Evolutionary conservation across 35 echinoderm and acorn worm species (phyloP), one percentile per base, ranked within the genome.

Genomic region (Heliocidaris erythrogramma): DNA sequence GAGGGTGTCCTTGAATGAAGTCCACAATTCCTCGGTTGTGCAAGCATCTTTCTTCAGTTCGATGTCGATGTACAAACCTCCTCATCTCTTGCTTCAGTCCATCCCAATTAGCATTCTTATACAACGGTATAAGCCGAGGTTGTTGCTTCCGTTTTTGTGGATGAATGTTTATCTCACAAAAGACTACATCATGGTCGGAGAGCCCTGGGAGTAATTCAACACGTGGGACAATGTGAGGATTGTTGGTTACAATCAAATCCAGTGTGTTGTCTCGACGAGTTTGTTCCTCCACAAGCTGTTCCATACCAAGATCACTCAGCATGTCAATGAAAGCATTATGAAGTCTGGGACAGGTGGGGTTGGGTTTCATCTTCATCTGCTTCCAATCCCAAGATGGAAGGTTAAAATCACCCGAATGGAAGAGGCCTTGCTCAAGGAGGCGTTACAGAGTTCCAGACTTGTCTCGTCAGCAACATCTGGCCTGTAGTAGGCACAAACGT

Each of bases 211-310:
- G 13, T 30, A 47, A 13, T 17, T 95, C 48, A 60, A 85, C 42
- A 4, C 49, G 24, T 5, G 71, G 85, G 59, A 95, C 49, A 17
- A 95, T 30, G 9, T 85, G 86, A 21, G 94, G 86, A 4, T 32
- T 12, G 85, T 95, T 95, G 2, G 94, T 95, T 2, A 95, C 2
- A 16, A 95, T 30, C 5, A 95, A 13, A 53, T 95, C 94, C 24
- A 95, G 29, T 6, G 48, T 95, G 86, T 90, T 95, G 86, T 59
- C 94, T 60, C 21, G 24, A 2, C 94, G 17, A 35, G 94, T 95
- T 0, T 86, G 86, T 27, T 87, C 47, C 5, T 95, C 86, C 2
- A 95, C 94, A 24, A 85, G 48, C 27, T 96, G 93, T 30, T 69
- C 91, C 16, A 94, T 27, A 13, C 91, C 49, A 30, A 32, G 7